Percentiles rank a stretch among this genome's conserved stretches.
Evolutionary conservation across 2,888 invertebrate genomes (phyloP).

Genomic region (Tuberolachnus salignus): DNA sequence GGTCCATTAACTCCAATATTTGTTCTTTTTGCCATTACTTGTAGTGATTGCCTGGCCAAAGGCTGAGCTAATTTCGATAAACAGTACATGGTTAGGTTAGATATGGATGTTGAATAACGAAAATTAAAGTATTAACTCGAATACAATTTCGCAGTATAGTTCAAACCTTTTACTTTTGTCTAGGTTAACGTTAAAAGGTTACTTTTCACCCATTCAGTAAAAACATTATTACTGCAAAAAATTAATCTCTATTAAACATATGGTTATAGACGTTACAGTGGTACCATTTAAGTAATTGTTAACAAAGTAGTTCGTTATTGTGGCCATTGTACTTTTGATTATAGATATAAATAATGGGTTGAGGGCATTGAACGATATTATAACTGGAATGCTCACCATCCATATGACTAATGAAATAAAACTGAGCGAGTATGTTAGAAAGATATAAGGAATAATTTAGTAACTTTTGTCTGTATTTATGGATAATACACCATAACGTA

Average conservation of each 20-base stretch:
- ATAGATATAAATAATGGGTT: too few relatives aligned
- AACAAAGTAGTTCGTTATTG: not conserved
- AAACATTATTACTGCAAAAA: not conserved
- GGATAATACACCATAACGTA: too few relatives aligned
- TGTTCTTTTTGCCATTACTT: constrained; percentile 45
- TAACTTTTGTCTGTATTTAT: too few relatives aligned
- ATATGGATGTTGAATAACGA: not conserved
- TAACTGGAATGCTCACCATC: too few relatives aligned
- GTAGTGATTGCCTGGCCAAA: constrained; percentile 35
- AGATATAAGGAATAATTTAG: too few relatives aligned
- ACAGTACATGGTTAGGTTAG: constrained; percentile 5
- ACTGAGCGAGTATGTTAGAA: too few relatives aligned
- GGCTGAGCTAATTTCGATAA: constrained; percentile 42
- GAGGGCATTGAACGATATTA: too few relatives aligned
- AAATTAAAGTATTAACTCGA: not conserved
- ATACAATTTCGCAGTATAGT: not conserved
- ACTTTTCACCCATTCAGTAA: not conserved
- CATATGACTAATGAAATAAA: too few relatives aligned
- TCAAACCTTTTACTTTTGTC: not conserved
- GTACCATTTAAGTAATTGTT: not conserved
- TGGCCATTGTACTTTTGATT: too few relatives aligned
- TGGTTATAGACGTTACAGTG: constrained; percentile 2
- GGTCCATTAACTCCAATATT: constrained; percentile 35
- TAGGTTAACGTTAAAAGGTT: not conserved
- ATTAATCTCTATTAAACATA: constrained; percentile 17